Conservation (phyloP, 2,888 invertebrate genomes). For the Polietes domitor region DNA sequence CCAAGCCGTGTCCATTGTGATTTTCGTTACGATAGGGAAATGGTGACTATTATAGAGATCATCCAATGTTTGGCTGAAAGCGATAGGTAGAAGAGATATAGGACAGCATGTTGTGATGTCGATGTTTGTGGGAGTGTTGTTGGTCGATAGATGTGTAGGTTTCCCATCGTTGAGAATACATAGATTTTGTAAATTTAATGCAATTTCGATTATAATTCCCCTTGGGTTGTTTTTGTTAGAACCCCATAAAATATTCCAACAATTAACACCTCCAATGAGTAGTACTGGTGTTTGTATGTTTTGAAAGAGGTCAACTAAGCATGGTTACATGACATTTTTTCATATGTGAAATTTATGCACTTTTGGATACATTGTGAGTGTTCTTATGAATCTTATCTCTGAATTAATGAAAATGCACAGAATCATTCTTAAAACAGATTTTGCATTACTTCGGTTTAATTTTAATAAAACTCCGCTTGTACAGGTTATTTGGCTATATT, state of each 20-base stretch:
- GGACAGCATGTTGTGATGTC: slow-evolving; percentile 10
- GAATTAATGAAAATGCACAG: too few relatives aligned
- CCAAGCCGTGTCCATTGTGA: neutral
- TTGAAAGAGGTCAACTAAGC: slow-evolving; percentile 4
- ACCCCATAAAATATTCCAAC: slow-evolving; percentile 29
- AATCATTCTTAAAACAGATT: too few relatives aligned
- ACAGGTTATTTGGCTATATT: too few relatives aligned
- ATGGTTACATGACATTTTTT: too few relatives aligned
- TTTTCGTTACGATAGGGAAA: neutral
- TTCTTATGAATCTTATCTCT: too few relatives aligned
- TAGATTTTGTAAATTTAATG: slow-evolving; percentile 10
- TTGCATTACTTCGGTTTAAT: too few relatives aligned
- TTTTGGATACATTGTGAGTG: too few relatives aligned
- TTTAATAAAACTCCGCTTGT: too few relatives aligned
- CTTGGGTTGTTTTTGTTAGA: neutral
- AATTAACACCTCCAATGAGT: slow-evolving; percentile 12
- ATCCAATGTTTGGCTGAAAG: neutral
- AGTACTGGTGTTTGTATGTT: slow-evolving; percentile 18
- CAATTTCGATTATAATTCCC: neutral
- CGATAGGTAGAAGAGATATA: neutral
- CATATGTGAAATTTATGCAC: too few relatives aligned
- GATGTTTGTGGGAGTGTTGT: slow-evolving; percentile 13
- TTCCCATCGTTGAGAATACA: slow-evolving; percentile 32
- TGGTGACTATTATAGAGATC: slow-evolving; percentile 30
- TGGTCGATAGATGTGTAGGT: neutral